A percentile compares a stretch with the other conserved stretches of the same genome.
Conservation (phyloP, 2,797 vertebrate genomes). For the Gadopsis marmoratus region DNA sequence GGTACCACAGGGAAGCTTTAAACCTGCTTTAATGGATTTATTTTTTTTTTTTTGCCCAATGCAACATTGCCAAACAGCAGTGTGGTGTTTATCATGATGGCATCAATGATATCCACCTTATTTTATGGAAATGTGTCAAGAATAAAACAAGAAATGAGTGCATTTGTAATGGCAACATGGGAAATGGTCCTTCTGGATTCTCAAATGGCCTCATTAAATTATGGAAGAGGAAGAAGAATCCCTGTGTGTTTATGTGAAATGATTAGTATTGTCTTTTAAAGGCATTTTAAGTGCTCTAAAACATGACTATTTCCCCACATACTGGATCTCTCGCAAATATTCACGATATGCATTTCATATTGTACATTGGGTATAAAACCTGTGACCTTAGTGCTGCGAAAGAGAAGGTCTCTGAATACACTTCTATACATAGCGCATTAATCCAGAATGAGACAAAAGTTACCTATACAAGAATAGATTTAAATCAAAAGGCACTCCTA, state of each 20-base stretch:
- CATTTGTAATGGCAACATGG: neutral
- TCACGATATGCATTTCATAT: neutral
- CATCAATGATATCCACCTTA: too few species aligned
- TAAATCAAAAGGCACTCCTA: conserved; percentile 50
- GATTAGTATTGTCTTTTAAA: neutral
- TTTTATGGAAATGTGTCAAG: neutral
- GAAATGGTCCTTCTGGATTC: neutral
- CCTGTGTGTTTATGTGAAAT: neutral
- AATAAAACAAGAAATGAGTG: neutral
- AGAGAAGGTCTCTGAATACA: neutral
- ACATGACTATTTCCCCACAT: too few species aligned
- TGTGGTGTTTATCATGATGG: too few species aligned
- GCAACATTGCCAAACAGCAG: too few species aligned
- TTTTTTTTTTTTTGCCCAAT: too few species aligned
- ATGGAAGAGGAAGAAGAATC: neutral
- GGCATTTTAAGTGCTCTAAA: neutral
- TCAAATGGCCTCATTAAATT: neutral
- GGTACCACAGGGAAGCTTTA: too few species aligned
- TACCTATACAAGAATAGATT: neutral
- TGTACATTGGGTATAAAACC: neutral
- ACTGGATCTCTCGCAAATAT: neutral
- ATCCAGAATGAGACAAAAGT: neutral
- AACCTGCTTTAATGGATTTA: too few species aligned
- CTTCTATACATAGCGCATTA: conserved; percentile 11
- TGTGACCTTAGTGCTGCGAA: neutral